Conservation (phyloP, 2,888 invertebrate genomes). For the Drosophila maculinotata region DNA sequence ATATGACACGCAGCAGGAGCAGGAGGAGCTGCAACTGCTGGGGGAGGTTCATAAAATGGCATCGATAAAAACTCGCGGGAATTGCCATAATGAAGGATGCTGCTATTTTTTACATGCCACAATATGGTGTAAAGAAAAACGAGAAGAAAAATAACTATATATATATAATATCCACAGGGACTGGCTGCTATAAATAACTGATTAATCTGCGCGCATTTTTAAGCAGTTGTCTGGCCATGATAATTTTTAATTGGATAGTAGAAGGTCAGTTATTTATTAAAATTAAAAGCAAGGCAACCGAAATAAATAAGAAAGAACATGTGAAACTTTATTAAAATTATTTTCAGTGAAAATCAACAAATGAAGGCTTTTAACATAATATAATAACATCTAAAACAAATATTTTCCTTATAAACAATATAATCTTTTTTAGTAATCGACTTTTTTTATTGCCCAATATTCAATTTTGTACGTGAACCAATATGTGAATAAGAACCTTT, state of each 20-base stretch:
- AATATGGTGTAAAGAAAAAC: slow-evolving; percentile 2
- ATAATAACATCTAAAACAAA: too few relatives aligned
- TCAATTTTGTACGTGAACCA: too few relatives aligned
- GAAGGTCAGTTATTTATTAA: background rate
- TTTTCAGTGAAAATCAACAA: too few relatives aligned
- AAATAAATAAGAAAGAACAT: background rate
- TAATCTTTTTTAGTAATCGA: too few relatives aligned
- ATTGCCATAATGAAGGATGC: slow-evolving; percentile 43
- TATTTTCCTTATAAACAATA: too few relatives aligned
- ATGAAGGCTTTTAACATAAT: too few relatives aligned
- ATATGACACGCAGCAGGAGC: slow-evolving; percentile 60
- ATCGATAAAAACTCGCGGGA: slow-evolving; percentile 53
- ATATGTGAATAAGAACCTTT: too few relatives aligned
- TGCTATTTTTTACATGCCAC: slow-evolving; percentile 10
- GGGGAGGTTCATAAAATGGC: slow-evolving; percentile 34
- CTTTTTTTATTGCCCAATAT: too few relatives aligned
- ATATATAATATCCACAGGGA: background rate
- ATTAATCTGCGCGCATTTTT: slow-evolving; percentile 29
- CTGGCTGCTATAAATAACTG: slow-evolving; percentile 41
- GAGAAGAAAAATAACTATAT: background rate
- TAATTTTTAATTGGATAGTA: slow-evolving; percentile 5
- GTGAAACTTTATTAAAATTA: too few relatives aligned
- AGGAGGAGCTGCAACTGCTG: slow-evolving; percentile 5
- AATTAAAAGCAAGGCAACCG: background rate
- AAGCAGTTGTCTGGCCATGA: slow-evolving; percentile 18